Evolutionary conservation across 2,888 invertebrate species (phyloP).

Genomic region (Tuberolachnus salignus): DNA sequence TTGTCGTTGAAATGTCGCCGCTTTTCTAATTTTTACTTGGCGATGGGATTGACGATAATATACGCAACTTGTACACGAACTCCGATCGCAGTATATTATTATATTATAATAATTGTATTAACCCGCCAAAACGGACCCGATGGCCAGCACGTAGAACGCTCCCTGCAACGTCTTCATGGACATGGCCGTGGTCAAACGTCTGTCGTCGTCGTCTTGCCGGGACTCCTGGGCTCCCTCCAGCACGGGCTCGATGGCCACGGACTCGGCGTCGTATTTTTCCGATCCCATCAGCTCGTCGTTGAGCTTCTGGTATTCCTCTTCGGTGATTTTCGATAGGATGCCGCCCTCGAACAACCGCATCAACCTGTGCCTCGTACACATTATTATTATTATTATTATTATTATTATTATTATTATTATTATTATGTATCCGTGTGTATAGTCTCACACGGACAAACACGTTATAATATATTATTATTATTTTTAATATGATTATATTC

Average conservation of each 20-base stretch:
- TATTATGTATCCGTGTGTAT: too few relatives aligned
- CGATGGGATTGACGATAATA: not conserved
- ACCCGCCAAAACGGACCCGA: conserved; percentile 72
- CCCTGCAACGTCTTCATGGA: conserved; percentile 76
- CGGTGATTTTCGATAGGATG: conserved; percentile 77
- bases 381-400: not conserved
- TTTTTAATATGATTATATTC: too few relatives aligned
- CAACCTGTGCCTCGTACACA: conserved; percentile 64
- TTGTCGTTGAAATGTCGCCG: too few relatives aligned
- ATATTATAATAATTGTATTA: too few relatives aligned
- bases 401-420: not conserved
- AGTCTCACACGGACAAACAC: not conserved
- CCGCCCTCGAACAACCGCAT: conserved; percentile 79
- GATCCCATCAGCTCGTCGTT: conserved; percentile 64
- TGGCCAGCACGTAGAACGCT: conserved; percentile 73
- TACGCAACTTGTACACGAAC: too few relatives aligned
- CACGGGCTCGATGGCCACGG: conserved; percentile 50
- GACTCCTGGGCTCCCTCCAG: conserved; percentile 58
- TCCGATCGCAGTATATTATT: too few relatives aligned
- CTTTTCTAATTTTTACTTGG: not conserved
- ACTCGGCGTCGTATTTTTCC: conserved; percentile 41
- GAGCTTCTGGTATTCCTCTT: conserved; percentile 75
- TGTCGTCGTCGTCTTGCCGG: conserved; percentile 59
- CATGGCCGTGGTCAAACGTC: conserved; percentile 68
- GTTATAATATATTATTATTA: not conserved